phyloP scores from a whole-genome alignment of 2,888 invertebrate genomes.

The Monoplex corrugatus region DNA sequence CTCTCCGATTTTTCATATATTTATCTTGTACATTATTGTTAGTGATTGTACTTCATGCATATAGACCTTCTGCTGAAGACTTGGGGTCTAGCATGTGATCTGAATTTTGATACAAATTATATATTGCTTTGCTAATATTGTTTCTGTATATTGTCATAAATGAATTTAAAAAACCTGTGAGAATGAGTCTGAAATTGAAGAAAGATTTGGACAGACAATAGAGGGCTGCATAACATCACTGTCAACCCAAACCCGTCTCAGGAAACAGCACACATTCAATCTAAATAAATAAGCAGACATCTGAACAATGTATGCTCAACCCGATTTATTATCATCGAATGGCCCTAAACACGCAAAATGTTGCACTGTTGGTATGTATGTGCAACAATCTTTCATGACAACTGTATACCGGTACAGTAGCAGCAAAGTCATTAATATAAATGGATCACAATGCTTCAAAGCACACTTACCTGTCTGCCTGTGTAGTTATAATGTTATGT shows the following conservation, averaged over 20 bases:
- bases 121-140: too few relatives aligned
- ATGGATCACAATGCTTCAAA: not conserved
- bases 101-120: too few relatives aligned
- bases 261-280: too few relatives aligned
- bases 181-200: not conserved
- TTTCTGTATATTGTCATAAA: not conserved
- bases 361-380: constrained; percentile 10
- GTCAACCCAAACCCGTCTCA: too few relatives aligned
- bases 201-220: too few relatives aligned
- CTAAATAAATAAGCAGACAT: constrained; percentile 8
- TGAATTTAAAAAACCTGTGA: not conserved
- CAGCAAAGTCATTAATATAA: constrained; percentile 14
- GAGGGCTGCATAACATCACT: not conserved
- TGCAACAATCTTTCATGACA: not conserved
- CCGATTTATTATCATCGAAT: constrained; percentile 45
- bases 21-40: too few relatives aligned
- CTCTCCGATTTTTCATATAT: too few relatives aligned
- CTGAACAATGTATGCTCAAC: constrained; percentile 13
- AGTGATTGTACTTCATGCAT: too few relatives aligned
- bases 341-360: constrained; percentile 16
- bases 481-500: constrained; percentile 25
- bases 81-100: too few relatives aligned
- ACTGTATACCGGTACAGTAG: constrained; percentile 30
- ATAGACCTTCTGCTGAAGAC: too few relatives aligned
- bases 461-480: constrained; percentile 32